Percentiles rank a stretch among this genome's conserved stretches.
Evolutionary conservation across 2,888 invertebrate species (phyloP).

Genomic region (Gisinianus flammeolus): DNA sequence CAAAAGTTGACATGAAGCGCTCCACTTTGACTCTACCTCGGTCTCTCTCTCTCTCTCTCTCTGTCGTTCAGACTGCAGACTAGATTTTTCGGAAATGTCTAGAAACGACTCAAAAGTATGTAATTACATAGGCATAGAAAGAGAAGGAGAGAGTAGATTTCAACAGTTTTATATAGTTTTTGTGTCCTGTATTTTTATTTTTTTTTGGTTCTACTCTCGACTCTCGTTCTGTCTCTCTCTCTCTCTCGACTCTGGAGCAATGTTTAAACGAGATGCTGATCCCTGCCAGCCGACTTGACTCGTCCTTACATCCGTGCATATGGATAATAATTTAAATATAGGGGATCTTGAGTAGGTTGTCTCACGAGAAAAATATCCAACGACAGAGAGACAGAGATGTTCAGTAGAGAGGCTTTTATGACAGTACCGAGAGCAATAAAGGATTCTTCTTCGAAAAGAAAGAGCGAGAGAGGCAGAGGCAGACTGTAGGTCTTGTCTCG

Average conservation of each 20-base stretch:
- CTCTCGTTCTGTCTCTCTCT: too few relatives aligned
- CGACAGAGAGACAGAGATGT: slow-evolving; percentile 20
- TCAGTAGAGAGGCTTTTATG: slow-evolving; percentile 43
- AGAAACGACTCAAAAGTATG: background rate
- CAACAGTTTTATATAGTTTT: background rate
- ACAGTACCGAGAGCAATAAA: slow-evolving; percentile 50
- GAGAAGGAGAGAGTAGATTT: background rate
- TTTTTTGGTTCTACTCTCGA: background rate
- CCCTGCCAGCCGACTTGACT: too few relatives aligned
- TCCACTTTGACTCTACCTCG: slow-evolving; percentile 1
- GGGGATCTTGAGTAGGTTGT: slow-evolving; percentile 6
- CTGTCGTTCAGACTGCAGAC: background rate
- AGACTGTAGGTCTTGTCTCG: background rate
- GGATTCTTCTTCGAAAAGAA: slow-evolving; percentile 27
- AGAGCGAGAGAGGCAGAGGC: background rate
- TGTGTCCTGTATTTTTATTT: background rate
- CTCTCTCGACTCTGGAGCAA: too few relatives aligned
- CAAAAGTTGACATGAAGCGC: slow-evolving; percentile 11
- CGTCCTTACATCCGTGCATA: too few relatives aligned
- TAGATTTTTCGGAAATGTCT: background rate
- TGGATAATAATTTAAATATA: slow-evolving; percentile 32
- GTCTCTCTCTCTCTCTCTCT: background rate
- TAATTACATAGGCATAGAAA: background rate
- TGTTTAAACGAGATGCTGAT: too few relatives aligned
- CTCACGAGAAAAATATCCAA: slow-evolving; percentile 29